Evolutionary conservation across 2,888 invertebrate genomes (phyloP).

Genomic region (Cremastinae sp.): DNA sequence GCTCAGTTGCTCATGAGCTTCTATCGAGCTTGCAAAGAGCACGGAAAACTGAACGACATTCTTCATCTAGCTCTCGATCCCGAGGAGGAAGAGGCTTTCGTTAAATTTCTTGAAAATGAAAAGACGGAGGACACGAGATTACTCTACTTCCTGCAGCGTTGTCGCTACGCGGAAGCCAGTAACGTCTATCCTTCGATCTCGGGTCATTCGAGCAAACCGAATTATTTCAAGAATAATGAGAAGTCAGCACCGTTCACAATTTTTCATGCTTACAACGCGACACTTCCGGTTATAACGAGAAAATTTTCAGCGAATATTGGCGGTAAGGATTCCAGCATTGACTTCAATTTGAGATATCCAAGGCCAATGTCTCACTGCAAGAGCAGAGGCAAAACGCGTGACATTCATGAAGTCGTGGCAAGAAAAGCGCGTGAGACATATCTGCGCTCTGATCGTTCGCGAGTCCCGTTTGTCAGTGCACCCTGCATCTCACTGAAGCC

Average conservation of each 20-base stretch:
- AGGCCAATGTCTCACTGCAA: constrained; percentile 76
- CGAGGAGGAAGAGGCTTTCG: constrained; percentile 86
- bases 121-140: constrained; percentile 85
- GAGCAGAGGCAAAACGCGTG: constrained; percentile 60
- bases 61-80: constrained; percentile 84
- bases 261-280: constrained; percentile 73
- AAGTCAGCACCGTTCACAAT: constrained; percentile 67
- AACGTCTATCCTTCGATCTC: constrained; percentile 47
- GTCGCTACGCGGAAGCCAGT: constrained; percentile 76
- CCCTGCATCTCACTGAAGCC: constrained; percentile 71
- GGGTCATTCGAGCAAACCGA: neutral
- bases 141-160: constrained; percentile 86
- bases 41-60: constrained; percentile 78
- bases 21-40: constrained; percentile 73
- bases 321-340: constrained; percentile 35
- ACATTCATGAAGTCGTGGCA: constrained; percentile 71
- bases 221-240: constrained; percentile 46
- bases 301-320: constrained; percentile 66
- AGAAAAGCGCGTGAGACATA: constrained; percentile 74
- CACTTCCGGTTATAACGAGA: constrained; percentile 73
- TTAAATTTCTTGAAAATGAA: constrained; percentile 85
- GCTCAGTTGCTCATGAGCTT: constrained; percentile 72
- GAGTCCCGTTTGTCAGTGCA: constrained; percentile 76
- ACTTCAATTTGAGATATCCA: constrained; percentile 66
- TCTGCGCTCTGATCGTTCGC: constrained; percentile 66